A percentile compares a stretch with the other conserved stretches of the same genome.
Evolutionary conservation across 2,113 vertebrate species (phyloP).

Genomic region (Lepisosteus osseus): DNA sequence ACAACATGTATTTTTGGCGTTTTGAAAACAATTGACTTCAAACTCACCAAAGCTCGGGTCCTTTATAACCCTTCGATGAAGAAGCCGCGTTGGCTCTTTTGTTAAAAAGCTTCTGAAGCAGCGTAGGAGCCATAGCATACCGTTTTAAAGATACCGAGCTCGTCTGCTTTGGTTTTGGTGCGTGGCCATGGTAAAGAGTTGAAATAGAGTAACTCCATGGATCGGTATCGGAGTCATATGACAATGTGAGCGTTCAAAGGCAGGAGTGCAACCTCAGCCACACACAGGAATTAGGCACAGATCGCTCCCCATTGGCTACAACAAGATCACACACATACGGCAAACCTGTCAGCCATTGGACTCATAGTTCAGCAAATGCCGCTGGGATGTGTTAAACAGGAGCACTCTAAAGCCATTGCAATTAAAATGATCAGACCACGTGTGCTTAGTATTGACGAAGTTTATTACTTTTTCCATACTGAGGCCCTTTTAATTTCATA

Average conservation of each 20-base stretch:
- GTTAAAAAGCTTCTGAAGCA: slow-evolving; percentile 70
- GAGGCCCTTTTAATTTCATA: too few relatives aligned
- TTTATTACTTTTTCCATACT: too few relatives aligned
- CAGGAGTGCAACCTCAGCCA: background rate
- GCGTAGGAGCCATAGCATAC: slow-evolving; percentile 63
- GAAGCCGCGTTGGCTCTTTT: slow-evolving; percentile 50
- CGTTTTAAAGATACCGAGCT: background rate
- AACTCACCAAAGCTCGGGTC: too few relatives aligned
- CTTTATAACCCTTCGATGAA: background rate
- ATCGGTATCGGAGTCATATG: slow-evolving; percentile 2
- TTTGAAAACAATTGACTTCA: too few relatives aligned
- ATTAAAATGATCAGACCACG: too few relatives aligned
- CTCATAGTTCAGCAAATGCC: background rate
- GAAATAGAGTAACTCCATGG: slow-evolving; percentile 10
- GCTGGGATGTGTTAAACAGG: background rate
- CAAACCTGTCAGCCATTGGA: background rate
- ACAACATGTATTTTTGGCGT: too few relatives aligned
- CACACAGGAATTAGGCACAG: slow-evolving; percentile 4
- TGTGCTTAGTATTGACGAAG: too few relatives aligned
- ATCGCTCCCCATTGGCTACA: background rate
- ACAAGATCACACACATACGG: background rate
- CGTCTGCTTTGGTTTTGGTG: background rate
- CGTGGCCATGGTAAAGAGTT: slow-evolving; percentile 24
- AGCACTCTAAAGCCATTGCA: too few relatives aligned
- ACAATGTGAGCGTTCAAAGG: background rate